phyloP scores from a whole-genome alignment of 1,140 invertebrate genomes.

The Zeugodacus cucurbitae region DNA sequence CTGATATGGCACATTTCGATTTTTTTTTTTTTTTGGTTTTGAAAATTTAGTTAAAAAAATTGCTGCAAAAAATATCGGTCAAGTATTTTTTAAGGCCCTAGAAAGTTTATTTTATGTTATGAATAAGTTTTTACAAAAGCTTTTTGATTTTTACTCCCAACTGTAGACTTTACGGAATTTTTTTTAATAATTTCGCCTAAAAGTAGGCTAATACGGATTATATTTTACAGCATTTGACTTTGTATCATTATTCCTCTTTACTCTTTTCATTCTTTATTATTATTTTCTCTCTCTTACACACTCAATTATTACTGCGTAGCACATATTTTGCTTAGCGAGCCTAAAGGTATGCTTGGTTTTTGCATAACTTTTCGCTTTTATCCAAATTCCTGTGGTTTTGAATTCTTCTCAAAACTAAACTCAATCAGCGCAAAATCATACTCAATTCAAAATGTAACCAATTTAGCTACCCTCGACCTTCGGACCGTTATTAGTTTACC shows the following conservation, averaged over 20 bases:
- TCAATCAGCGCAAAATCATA: background rate
- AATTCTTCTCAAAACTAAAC: background rate
- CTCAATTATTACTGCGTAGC: background rate
- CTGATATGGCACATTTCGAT: background rate
- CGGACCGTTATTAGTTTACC: background rate
- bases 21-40: background rate
- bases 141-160: no score
- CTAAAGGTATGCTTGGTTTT: background rate
- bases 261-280: no score
- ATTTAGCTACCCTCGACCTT: background rate
- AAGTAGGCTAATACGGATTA: background rate
- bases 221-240: no score
- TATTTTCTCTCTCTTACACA: background rate
- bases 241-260: no score
- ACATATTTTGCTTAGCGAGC: background rate
- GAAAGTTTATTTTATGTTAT: background rate
- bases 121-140: background rate
- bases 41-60: no score
- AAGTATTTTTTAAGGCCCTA: background rate
- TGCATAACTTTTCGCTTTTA: background rate
- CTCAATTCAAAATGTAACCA: background rate
- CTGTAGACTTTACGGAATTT: no score
- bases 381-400: background rate
- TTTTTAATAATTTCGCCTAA: background rate
- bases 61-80: background rate